Percentiles rank a stretch among this genome's conserved stretches.
Conservation (phyloP, 2,797 vertebrate species). For the Cephalopachus bancanus region DNA sequence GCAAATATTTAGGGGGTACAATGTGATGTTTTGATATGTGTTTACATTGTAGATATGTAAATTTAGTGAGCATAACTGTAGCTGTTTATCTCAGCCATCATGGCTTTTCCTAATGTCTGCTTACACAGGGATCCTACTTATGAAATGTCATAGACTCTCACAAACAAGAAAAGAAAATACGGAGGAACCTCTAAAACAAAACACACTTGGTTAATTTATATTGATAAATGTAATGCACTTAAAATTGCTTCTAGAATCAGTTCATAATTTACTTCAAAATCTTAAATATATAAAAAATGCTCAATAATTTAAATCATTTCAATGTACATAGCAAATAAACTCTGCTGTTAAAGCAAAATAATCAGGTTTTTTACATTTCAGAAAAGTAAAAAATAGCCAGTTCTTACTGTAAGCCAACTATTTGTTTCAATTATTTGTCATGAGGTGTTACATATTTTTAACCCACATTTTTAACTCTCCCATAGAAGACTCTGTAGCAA, state of each 20-base stretch:
- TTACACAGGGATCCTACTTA: not conserved
- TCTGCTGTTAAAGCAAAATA: not conserved
- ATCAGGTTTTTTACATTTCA: not conserved
- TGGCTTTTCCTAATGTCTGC: not conserved
- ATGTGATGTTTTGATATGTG: not conserved
- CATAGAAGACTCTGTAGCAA: not conserved
- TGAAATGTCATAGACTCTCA: not conserved
- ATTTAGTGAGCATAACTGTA: not conserved
- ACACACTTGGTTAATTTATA: not conserved
- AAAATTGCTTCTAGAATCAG: not conserved
- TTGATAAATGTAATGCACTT: not conserved
- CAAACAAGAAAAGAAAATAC: not conserved
- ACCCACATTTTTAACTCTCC: not conserved
- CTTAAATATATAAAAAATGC: not conserved
- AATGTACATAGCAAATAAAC: not conserved
- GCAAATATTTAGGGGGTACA: not conserved
- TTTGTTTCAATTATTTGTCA: constrained; percentile 39
- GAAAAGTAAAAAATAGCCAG: constrained; percentile 21
- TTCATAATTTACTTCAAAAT: not conserved
- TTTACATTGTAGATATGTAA: not conserved
- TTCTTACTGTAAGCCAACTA: not conserved
- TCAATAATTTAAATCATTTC: constrained; percentile 19
- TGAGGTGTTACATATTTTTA: not conserved
- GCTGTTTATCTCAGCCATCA: not conserved
- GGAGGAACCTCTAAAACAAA: not conserved